phyloP scores from a whole-genome alignment of 2,797 vertebrate species.

The Gadopsis marmoratus region DNA sequence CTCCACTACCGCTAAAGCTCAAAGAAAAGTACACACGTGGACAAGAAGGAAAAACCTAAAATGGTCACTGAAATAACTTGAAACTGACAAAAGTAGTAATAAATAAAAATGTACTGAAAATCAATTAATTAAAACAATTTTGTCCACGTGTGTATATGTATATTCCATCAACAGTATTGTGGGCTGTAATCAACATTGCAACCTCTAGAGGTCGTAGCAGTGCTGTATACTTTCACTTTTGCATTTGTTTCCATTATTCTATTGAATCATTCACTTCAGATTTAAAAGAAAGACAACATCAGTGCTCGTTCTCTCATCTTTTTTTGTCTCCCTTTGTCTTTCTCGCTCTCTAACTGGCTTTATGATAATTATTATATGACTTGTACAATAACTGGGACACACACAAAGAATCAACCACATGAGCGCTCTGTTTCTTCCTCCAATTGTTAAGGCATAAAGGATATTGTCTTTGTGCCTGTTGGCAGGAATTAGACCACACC shows the following conservation, averaged over 20 bases:
- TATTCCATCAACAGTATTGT: not conserved
- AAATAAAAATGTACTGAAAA: too few species aligned
- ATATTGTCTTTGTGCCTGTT: constrained; percentile 15
- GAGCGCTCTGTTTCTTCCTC: constrained; percentile 36
- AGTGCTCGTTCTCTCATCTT: not conserved
- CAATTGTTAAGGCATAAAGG: constrained; percentile 9
- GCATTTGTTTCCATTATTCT: not conserved
- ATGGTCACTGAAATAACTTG: too few species aligned
- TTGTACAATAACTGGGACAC: not conserved
- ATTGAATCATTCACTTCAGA: not conserved
- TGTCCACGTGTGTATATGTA: too few species aligned
- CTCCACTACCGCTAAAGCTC: not conserved
- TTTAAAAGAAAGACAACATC: not conserved
- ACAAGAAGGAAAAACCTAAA: too few species aligned
- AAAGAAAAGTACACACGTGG: not conserved
- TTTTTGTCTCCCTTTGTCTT: not conserved
- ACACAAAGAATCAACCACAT: constrained; percentile 22
- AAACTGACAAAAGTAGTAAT: too few species aligned
- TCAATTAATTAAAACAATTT: too few species aligned
- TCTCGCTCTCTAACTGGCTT: not conserved
- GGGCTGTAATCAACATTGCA: not conserved
- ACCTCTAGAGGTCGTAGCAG: not conserved
- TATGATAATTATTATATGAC: not conserved
- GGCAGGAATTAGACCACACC: constrained; percentile 16
- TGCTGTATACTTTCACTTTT: not conserved